Evolutionary conservation across 2,888 invertebrate genomes (phyloP).

Genomic region (Taphrorychus bicolor): DNA sequence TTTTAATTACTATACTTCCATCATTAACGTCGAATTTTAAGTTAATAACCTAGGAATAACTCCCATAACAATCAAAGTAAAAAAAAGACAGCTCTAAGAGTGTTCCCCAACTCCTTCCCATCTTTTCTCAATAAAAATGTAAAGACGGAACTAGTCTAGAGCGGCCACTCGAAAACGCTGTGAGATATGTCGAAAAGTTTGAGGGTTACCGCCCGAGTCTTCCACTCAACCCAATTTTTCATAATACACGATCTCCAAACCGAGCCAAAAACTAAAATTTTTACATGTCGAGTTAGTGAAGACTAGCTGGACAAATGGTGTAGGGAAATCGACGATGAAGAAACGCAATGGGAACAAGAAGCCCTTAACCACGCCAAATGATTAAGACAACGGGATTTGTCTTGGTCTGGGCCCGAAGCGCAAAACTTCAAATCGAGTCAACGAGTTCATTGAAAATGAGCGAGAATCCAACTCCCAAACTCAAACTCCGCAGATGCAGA

Average conservation of each 20-base stretch:
- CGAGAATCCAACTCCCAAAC: conserved; percentile 21
- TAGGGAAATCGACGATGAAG: conserved; percentile 75
- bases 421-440: conserved; percentile 56
- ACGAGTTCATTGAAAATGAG: conserved; percentile 52
- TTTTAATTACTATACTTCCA: no score
- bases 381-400: conserved; percentile 71
- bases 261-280: background rate
- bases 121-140: no score
- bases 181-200: no score
- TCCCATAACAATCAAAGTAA: no score
- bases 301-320: conserved; percentile 78
- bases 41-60: no score
- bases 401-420: conserved; percentile 53
- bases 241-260: background rate
- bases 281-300: conserved; percentile 63
- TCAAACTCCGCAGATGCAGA: conserved; percentile 5
- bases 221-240: no score
- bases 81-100: no score
- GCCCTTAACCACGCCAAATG: conserved; percentile 67
- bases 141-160: no score
- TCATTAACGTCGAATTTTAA: no score
- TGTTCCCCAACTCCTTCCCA: no score
- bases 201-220: no score
- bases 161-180: no score
- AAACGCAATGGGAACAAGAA: conserved; percentile 74